Conservation (phyloP, 2,113 vertebrate species). For the Thunnus thynnus region DNA sequence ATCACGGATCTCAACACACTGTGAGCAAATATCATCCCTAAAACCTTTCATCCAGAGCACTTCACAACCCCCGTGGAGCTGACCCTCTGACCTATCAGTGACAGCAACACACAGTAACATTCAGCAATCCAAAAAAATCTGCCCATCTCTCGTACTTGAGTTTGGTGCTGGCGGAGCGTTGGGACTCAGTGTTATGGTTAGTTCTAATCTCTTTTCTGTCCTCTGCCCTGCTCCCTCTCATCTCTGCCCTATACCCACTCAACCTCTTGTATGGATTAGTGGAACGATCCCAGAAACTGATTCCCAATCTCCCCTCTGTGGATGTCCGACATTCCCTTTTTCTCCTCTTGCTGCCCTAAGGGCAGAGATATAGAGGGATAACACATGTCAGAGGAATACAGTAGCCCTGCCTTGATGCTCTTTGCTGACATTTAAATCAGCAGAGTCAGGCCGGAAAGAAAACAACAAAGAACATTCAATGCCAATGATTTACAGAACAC, state of each 20-base stretch:
- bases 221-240: conserved; percentile 49
- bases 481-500: conserved; percentile 24
- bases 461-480: background rate
- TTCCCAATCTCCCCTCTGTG: conserved; percentile 19
- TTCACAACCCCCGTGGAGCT: conserved; percentile 1
- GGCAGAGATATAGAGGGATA: background rate
- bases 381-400: background rate
- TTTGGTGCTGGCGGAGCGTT: conserved; percentile 21
- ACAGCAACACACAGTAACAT: conserved; percentile 41
- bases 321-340: background rate
- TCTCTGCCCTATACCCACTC: conserved; percentile 56
- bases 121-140: conserved; percentile 68
- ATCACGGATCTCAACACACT: background rate
- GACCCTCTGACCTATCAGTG: conserved; percentile 24
- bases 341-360: background rate
- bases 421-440: no score
- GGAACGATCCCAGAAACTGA: conserved; percentile 45
- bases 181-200: conserved; percentile 55
- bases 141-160: conserved; percentile 20
- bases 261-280: conserved; percentile 62
- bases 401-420: no score
- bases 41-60: conserved; percentile 46
- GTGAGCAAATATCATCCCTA: background rate
- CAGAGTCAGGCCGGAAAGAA: no score
- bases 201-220: conserved; percentile 66